Base-by-base conservation (phyloP, 2,113 vertebrate genomes). In the Oryzias celebensis region DNA sequence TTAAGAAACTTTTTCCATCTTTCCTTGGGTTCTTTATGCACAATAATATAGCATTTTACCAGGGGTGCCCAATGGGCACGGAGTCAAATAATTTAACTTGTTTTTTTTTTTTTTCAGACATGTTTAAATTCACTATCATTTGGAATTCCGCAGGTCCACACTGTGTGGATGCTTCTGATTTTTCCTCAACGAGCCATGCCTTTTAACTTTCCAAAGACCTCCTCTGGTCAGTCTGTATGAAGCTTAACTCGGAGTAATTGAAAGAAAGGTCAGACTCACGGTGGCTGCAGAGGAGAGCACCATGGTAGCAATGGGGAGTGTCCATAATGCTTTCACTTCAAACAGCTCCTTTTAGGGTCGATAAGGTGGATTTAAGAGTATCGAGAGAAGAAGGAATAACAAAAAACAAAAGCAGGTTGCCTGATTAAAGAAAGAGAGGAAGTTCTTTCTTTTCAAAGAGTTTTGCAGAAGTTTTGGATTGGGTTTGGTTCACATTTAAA, bases 181-280 rank as follows among this genome's bases (percentile, higher is more conserved):
- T 61, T 42, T 14, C 63, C 31, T 17, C 44, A 26, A 53, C 52
- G 16, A 57, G 26, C 42, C 16, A 52, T 17, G 36, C 58, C 22
- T 56, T 23, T 18, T 7, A 61, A 31, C 49, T 59, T 57, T 77
- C 28, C 58, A 66, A 81, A 85, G 74, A 73, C 75, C 77, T 72
- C 52, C 52, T 64, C 53, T 62, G 76, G 71, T 69, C 71, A 73
- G 73, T 54, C 41, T 70, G 67, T 82, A 31, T 77, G 85, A 81
- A 78, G 80, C 65, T 79, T 77, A 68, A 69, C 55, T 51, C 73
- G 75, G 52, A 55, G 76, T 75, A 82, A 74, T 72, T 85, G 75
- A 90, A 84, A 85, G 89, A 92, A 92, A 90, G 89, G 91, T 90
- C 84, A 88, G 5, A 13, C 60, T 62, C 65, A 61, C 42, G 70